Evolutionary conservation across 2,888 invertebrate species (phyloP).

Genomic region (Scaptomyza tumidula): DNA sequence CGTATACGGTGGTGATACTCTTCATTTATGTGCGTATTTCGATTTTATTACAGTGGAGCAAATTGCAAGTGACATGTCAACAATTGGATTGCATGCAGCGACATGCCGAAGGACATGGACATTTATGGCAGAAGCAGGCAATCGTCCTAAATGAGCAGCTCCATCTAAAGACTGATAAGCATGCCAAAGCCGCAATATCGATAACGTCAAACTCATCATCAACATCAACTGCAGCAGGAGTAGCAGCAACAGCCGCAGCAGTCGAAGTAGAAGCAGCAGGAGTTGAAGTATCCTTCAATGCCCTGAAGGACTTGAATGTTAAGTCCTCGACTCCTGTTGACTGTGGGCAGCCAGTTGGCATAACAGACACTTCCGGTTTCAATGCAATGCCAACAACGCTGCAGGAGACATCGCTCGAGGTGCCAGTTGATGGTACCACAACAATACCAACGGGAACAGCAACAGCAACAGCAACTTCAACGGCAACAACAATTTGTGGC

Average conservation of each 20-base stretch:
- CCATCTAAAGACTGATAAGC: conserved; percentile 70
- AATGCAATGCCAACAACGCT: conserved; percentile 46
- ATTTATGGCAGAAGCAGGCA: conserved; percentile 85
- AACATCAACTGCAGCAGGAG: conserved; percentile 39
- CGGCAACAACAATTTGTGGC: conserved; percentile 51
- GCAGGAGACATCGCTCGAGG: conserved; percentile 23
- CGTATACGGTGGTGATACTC: neutral
- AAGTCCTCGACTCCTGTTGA: conserved; percentile 33
- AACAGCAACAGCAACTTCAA: conserved; percentile 20
- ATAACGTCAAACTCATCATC: conserved; percentile 54
- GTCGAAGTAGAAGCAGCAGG: conserved; percentile 11
- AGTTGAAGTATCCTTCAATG: conserved; percentile 40
- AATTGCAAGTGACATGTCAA: conserved; percentile 84
- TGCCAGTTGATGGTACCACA: conserved; percentile 32
- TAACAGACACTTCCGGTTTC: conserved; percentile 65
- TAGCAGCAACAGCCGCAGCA: conserved; percentile 26
- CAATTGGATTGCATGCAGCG: conserved; percentile 85
- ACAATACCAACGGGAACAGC: conserved; percentile 37
- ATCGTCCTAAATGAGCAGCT: conserved; percentile 83
- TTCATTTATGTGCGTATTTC: conserved; percentile 51
- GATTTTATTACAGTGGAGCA: conserved; percentile 83
- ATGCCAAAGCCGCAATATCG: conserved; percentile 40
- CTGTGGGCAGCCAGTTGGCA: conserved; percentile 46
- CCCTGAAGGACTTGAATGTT: conserved; percentile 37
- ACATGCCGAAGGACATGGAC: conserved; percentile 84